A percentile compares a stretch with the other conserved stretches of the same genome.
phyloP scores from a whole-genome alignment of 37 sponge, comb jelly and placozoan species.

The Diacarnus erythraeanus region DNA sequence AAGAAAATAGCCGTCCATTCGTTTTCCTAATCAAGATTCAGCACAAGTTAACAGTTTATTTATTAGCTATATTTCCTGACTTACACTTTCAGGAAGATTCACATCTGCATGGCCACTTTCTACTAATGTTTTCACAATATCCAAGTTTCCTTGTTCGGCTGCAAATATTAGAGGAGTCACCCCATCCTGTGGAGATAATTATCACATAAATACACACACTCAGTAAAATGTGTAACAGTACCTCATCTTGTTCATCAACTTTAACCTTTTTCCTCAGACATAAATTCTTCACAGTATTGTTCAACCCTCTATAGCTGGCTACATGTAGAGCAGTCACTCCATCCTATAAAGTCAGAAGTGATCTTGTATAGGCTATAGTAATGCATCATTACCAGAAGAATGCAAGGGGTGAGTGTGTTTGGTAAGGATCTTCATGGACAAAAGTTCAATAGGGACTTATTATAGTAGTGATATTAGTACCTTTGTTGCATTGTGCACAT shows the following conservation, averaged over 20 bases:
- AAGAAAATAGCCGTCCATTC: slow-evolving; percentile 17
- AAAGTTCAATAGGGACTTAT: background rate
- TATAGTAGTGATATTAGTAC: too few relatives aligned
- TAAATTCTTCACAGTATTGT: background rate
- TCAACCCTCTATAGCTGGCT: slow-evolving; percentile 6
- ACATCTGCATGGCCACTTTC: background rate
- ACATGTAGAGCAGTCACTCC: background rate
- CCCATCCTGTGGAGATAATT: background rate
- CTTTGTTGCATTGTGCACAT: background rate
- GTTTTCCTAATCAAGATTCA: background rate
- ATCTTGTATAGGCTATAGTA: too few relatives aligned
- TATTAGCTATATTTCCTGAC: background rate
- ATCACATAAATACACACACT: background rate
- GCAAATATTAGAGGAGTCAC: slow-evolving; percentile 25
- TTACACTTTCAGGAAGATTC: background rate
- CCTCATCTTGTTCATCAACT: slow-evolving; percentile 2
- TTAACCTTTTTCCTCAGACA: background rate
- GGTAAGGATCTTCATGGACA: background rate
- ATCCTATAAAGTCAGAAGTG: background rate
- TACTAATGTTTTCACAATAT: background rate
- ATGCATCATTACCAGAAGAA: too few relatives aligned
- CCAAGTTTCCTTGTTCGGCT: background rate
- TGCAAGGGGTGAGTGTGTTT: too few relatives aligned
- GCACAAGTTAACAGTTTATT: background rate
- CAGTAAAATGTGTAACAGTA: background rate